Base-by-base conservation (phyloP, 2,888 invertebrate species). In the Poecilobothrus nobilitatus region DNA sequence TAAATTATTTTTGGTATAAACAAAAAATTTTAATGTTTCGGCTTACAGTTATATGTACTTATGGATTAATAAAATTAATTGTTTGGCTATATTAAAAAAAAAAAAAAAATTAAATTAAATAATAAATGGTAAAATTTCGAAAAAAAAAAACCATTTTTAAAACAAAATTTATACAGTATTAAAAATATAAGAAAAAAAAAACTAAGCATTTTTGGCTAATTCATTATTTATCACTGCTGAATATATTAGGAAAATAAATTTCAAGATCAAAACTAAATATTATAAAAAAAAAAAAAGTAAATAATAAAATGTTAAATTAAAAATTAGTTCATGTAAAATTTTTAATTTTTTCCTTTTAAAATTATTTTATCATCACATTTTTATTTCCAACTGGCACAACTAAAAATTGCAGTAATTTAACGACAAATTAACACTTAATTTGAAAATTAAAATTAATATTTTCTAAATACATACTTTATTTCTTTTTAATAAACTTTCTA, bases 141-240 rank as follows among this genome's bases (percentile, higher is more conserved):
- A 37, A 8, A 37, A 53, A 6, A 18, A 53, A 53, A 53, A 53
- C 53, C 53, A 53, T 53, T 53, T 53, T 18, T 53, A 15, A 53
- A 53, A 53, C 53, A 53, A 53, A 53, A 53, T 53, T 53, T 18
- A 53, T 18, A 53, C 53, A 53, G 53, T 53, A 53, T n/a, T 53
- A 18, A 9, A n/a, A 41, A 41, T 27, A 27, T 27, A 4, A 27
- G 5, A 37, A 37, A 37, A 37, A 37, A 10, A 37, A 37, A 10
- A 37, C 4, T 10, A 10, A 53, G 1, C 2, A 15, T n/a, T 53
- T 53, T 53, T n/a, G 53, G 53, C 53, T 18, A 9, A 53, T 53
- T 53, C n/a, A 53, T 15, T 53, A 53, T 53, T 53, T 53, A 53
- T 53, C 53, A 53, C 53, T 53, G 53, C 12, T 53, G 6, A 27